phyloP scores from a whole-genome alignment of 2,888 invertebrate genomes.

The Odontocolon sp. region DNA sequence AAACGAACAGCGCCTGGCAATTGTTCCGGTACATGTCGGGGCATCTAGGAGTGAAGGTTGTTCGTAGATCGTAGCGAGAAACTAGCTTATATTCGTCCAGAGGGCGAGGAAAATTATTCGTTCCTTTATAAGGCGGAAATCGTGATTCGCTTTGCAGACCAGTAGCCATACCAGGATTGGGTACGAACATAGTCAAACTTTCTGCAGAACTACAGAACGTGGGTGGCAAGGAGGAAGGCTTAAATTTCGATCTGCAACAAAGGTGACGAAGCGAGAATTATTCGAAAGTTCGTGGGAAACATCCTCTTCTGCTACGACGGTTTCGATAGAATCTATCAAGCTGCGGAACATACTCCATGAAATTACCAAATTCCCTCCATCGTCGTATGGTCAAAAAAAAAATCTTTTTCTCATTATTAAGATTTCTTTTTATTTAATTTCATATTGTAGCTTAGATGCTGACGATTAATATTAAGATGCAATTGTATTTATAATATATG shows the following conservation, averaged over 20 bases:
- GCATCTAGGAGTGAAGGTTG: not conserved
- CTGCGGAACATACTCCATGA: not conserved
- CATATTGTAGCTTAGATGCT: no score
- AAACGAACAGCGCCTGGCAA: not conserved
- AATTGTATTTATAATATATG: no score
- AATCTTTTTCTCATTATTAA: no score
- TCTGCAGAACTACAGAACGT: not conserved
- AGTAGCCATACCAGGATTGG: not conserved
- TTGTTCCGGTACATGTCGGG: not conserved
- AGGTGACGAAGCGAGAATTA: not conserved
- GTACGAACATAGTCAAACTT: conserved; percentile 20
- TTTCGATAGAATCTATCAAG: not conserved
- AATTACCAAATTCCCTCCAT: not conserved
- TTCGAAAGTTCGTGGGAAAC: not conserved
- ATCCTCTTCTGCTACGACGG: not conserved
- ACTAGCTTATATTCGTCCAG: not conserved
- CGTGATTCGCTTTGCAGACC: conserved; percentile 5
- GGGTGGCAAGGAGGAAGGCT: not conserved
- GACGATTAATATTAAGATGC: no score
- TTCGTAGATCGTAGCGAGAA: not conserved
- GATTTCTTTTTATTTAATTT: no score
- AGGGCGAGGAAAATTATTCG: conserved; percentile 25
- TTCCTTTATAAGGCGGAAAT: conserved; percentile 3
- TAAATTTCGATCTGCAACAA: conserved; percentile 1
- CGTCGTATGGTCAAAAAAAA: not conserved